Evolutionary conservation across 2,797 vertebrate genomes (phyloP).

Genomic region (Pagetopsis macropterus): DNA sequence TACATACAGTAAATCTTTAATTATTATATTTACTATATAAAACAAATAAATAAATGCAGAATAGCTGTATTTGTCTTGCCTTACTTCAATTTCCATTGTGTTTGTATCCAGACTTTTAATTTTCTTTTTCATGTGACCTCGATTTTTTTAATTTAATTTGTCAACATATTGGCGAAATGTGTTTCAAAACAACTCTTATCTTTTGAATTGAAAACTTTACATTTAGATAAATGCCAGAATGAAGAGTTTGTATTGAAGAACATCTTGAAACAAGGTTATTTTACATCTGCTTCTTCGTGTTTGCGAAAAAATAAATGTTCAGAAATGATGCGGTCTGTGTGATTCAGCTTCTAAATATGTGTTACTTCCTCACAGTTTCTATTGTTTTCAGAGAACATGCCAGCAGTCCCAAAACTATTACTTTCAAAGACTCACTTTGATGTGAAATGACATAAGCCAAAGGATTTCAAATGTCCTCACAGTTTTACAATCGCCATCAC

Average conservation of each 20-base stretch:
- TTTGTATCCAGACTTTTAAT: background rate
- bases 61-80: background rate
- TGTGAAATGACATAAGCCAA: constrained; percentile 43
- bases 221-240: background rate
- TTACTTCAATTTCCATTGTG: background rate
- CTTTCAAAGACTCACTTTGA: constrained; percentile 43
- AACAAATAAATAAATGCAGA: constrained; percentile 8
- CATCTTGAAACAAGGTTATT: background rate
- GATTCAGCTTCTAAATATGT: constrained; percentile 41
- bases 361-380: constrained; percentile 24
- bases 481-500: constrained; percentile 27
- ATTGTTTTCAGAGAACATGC: constrained; percentile 46
- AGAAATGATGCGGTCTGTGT: background rate
- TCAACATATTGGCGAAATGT: background rate
- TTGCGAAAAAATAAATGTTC: constrained; percentile 7
- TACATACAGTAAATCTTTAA: constrained; percentile 4
- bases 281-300: background rate
- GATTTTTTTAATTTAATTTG: background rate
- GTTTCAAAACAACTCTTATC: no score
- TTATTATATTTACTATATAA: constrained; percentile 12
- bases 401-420: constrained; percentile 23
- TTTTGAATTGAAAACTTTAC: no score
- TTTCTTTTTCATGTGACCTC: background rate
- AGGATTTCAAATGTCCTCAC: constrained; percentile 43
- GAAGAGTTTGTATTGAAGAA: background rate